These are phyloP conservation scores for Pachyuromys duprasi DNA, from an alignment of 2,797 vertebrate genomes.

Conservation along the genomic window DNA sequence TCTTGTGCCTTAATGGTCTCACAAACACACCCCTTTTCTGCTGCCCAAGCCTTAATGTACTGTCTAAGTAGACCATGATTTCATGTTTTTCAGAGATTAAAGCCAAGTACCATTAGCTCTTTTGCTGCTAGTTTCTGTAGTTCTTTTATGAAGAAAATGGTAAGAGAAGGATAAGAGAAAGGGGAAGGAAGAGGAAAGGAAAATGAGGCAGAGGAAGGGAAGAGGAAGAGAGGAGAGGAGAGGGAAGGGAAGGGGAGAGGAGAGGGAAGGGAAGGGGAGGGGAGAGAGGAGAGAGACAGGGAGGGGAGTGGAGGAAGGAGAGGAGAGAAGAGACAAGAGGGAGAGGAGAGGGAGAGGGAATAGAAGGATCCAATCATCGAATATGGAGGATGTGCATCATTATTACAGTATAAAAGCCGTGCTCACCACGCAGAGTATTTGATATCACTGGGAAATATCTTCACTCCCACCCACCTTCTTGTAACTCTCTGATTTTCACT, in stretches of 20 bases:
- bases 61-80: background rate
- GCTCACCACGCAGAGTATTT: slow-evolving; percentile 33
- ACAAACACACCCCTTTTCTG: background rate
- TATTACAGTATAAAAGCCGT: slow-evolving; percentile 59
- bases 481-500: slow-evolving; percentile 33
- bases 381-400: background rate
- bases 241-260: no score
- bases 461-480: background rate
- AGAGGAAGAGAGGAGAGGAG: background rate
- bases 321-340: accelerated
- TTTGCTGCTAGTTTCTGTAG: background rate
- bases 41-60: background rate
- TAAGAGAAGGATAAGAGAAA: background rate
- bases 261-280: no score
- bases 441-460: slow-evolving; percentile 42
- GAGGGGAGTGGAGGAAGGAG: accelerated
- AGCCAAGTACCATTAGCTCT: background rate
- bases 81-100: background rate
- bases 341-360: background rate
- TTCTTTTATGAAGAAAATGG: background rate
- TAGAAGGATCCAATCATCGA: slow-evolving; percentile 8
- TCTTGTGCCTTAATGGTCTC: slow-evolving; percentile 1
- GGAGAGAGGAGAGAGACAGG: no score
- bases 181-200: background rate
- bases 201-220: background rate